Conservation (phyloP, 2,888 invertebrate genomes). For the Spisula solida region DNA sequence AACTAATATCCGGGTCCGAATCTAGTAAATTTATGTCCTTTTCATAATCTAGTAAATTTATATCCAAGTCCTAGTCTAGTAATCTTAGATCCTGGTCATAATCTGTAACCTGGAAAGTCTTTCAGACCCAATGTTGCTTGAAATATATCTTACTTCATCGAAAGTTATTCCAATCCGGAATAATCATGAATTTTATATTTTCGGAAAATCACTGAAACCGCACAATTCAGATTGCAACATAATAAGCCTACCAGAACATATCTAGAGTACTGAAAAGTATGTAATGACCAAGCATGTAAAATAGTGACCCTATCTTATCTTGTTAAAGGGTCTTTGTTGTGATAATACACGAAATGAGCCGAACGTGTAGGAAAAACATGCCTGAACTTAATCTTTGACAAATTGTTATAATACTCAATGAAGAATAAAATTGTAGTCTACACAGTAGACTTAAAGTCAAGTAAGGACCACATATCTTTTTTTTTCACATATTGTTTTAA, state of each 20-base stretch:
- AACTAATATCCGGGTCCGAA: too few species aligned
- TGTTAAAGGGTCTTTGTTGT: not conserved
- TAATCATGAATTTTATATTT: not conserved
- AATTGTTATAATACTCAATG: too few species aligned
- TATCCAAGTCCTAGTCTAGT: not conserved
- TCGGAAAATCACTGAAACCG: not conserved
- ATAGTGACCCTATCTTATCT: not conserved
- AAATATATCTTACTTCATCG: conserved; percentile 4
- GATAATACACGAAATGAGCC: too few species aligned
- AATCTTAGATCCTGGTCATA: too few species aligned
- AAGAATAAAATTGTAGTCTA: too few species aligned
- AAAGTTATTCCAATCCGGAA: not conserved
- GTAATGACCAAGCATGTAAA: not conserved
- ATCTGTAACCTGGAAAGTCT: too few species aligned
- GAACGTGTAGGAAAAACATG: too few species aligned
- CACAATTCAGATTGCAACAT: not conserved
- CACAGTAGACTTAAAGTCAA: too few species aligned
- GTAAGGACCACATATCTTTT: too few species aligned
- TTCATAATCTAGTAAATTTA: not conserved
- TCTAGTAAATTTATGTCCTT: too few species aligned
- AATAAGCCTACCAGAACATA: not conserved
- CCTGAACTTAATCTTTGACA: too few species aligned
- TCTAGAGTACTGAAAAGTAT: not conserved
- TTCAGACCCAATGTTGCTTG: not conserved
- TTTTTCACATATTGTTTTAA: too few species aligned